Conservation (phyloP, 2,797 vertebrate species). For the Neosalanx taihuensis region DNA sequence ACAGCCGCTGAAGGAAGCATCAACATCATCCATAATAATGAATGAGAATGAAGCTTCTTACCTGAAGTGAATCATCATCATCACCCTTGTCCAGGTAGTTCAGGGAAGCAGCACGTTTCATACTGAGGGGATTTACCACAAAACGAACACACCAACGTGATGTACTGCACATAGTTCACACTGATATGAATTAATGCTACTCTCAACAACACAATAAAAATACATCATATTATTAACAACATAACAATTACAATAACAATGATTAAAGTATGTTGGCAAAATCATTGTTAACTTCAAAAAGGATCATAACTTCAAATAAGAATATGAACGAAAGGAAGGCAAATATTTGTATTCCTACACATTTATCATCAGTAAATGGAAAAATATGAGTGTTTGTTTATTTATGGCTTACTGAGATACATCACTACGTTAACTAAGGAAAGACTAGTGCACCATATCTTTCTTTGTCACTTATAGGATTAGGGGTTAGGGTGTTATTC, state of each 20-base stretch:
- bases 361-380: no score
- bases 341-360: background rate
- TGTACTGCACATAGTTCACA: background rate
- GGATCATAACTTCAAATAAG: no score
- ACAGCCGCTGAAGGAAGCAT: background rate
- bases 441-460: background rate
- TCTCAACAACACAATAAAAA: background rate
- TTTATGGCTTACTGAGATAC: no score
- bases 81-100: constrained; percentile 34
- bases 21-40: no score
- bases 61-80: constrained; percentile 33
- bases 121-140: constrained; percentile 20
- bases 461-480: background rate
- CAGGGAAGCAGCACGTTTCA: constrained; percentile 46
- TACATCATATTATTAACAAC: background rate
- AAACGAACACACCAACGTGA: background rate
- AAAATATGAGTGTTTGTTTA: no score
- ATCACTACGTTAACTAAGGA: no score
- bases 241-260: no score
- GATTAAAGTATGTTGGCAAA: background rate
- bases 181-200: background rate
- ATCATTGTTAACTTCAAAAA: background rate
- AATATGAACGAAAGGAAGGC: constrained; percentile 6
- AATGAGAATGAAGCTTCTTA: background rate
- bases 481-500: no score